Conservation (phyloP, 2,888 invertebrate species). For the Auanema sp. region DNA sequence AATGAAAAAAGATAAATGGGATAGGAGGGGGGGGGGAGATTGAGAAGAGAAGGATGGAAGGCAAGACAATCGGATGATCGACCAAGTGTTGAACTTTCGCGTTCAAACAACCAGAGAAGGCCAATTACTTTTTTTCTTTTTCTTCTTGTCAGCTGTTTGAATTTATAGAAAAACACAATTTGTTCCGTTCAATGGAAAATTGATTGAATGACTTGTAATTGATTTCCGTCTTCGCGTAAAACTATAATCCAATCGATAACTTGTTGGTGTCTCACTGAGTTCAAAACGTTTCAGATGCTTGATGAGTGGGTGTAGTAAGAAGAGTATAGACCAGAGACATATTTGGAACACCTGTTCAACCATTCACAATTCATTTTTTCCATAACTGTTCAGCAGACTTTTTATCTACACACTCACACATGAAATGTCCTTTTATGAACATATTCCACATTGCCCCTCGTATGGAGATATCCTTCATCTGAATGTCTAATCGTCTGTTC, state of each 20-base stretch:
- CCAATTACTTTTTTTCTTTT: neutral
- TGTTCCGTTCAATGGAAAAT: neutral
- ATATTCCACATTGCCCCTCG: too few species aligned
- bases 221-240: neutral
- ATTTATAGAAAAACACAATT: too few species aligned
- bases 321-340: too few species aligned
- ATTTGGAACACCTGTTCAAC: neutral
- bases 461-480: too few species aligned
- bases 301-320: too few species aligned
- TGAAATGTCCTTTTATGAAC: too few species aligned
- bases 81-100: neutral
- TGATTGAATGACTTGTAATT: neutral
- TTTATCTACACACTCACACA: too few species aligned
- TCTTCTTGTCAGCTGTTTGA: neutral
- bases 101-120: conserved; percentile 1
- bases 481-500: too few species aligned
- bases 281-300: too few species aligned
- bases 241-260: neutral
- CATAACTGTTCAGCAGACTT: too few species aligned
- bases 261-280: neutral
- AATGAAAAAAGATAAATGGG: conserved; percentile 13
- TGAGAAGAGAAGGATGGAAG: conserved; percentile 6
- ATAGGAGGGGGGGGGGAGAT: conserved; percentile 11
- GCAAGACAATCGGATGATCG: conserved; percentile 1
- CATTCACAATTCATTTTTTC: neutral